A percentile compares a stretch with the other conserved stretches of the same genome.
Conservation (phyloP, 1,140 invertebrate species). For the Calephelis nemesis region DNA sequence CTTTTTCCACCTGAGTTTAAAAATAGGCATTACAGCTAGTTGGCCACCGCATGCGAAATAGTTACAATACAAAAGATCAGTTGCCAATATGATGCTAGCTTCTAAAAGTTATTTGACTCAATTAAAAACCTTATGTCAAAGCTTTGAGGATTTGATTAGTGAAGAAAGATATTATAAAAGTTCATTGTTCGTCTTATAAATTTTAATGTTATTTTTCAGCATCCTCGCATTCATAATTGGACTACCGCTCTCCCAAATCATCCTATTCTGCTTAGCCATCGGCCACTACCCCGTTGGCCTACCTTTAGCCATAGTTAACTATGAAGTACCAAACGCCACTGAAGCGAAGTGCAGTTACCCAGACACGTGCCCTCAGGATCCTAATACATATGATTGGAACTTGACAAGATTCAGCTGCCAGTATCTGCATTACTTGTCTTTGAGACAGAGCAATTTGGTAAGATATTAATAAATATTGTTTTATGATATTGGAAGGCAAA, state of each 20-base stretch:
- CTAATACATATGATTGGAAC: conserved; percentile 74
- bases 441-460: conserved; percentile 82
- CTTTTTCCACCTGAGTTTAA: neutral
- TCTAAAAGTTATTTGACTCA: neutral
- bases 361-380: conserved; percentile 78
- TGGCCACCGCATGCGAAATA: too few species aligned
- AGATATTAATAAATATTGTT: too few species aligned
- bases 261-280: conserved; percentile 96
- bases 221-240: conserved; percentile 95
- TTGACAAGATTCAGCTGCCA: conserved; percentile 86
- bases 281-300: conserved; percentile 93
- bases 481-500: too few species aligned
- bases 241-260: conserved; percentile 94
- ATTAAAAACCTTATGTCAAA: neutral
- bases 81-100: too few species aligned
- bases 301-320: conserved; percentile 91
- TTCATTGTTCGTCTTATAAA: too few species aligned
- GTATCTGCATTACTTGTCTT: conserved; percentile 85
- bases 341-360: conserved; percentile 72
- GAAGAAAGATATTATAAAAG: too few species aligned
- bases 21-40: too few species aligned
- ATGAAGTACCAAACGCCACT: conserved; percentile 82
- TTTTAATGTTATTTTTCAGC: conserved; percentile 70
- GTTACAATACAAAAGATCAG: neutral
- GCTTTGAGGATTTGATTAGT: too few species aligned